phyloP scores from a whole-genome alignment of 2,797 vertebrate genomes.

The Spinibarbus caldwelli region DNA sequence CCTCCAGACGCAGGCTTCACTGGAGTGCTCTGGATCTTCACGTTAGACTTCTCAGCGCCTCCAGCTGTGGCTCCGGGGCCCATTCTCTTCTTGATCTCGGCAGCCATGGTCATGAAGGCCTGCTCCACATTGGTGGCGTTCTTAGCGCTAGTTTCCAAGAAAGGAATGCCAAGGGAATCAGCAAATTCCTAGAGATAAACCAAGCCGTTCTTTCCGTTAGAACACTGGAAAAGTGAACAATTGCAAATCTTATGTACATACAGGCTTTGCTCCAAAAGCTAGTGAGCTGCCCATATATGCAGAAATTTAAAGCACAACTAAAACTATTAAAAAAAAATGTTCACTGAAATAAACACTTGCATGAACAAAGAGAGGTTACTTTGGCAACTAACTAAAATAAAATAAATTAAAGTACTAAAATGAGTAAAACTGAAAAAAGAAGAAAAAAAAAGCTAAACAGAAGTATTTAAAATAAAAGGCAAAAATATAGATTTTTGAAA shows the following conservation, averaged over 20 bases:
- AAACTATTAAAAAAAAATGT: not conserved
- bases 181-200: constrained; percentile 88
- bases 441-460: not conserved
- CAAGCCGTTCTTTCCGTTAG: constrained; percentile 17
- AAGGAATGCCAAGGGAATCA: constrained; percentile 96
- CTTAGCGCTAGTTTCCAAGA: constrained; percentile 99
- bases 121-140: constrained; percentile 99
- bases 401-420: not conserved
- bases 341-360: too few species aligned
- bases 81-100: constrained; percentile 99
- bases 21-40: constrained; percentile 96
- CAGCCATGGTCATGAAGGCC: constrained; percentile 99
- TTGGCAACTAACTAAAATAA: not conserved
- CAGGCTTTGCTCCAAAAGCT: not conserved
- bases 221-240: not conserved
- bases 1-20: constrained; percentile 96
- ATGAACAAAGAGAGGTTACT: not conserved
- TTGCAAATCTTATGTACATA: not conserved
- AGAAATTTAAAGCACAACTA: not conserved
- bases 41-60: constrained; percentile 92
- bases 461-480: not conserved
- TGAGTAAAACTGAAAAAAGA: not conserved
- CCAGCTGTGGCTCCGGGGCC: constrained; percentile 94
- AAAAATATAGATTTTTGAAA: not conserved
- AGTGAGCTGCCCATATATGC: not conserved